Conservation (phyloP, 2,113 vertebrate genomes). For the Jacana jacana region DNA sequence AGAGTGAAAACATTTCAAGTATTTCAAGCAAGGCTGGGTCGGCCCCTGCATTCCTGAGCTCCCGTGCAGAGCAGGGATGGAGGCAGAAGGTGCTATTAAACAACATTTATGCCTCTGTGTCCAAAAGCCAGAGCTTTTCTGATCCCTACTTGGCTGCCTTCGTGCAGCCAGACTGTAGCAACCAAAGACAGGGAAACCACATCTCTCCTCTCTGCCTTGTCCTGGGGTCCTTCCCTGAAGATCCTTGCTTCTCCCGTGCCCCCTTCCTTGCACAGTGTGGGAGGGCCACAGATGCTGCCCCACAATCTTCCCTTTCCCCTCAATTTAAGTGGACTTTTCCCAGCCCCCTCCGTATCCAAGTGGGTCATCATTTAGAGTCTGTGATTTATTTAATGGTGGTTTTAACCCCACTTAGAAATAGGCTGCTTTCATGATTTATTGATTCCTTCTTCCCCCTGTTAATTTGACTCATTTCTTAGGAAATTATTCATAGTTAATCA, state of each 20-base stretch:
- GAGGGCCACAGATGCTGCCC: neutral
- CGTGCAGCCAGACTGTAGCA: neutral
- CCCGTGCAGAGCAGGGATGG: neutral
- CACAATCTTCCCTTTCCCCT: neutral
- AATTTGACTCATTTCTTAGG: conserved; percentile 80
- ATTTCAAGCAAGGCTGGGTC: neutral
- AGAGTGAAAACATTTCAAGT: conserved; percentile 13
- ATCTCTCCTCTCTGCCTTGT: neutral
- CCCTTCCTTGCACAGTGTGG: neutral
- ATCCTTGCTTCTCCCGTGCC: neutral
- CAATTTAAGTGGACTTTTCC: conserved; percentile 36
- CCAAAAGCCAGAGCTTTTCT: neutral
- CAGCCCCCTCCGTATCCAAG: neutral
- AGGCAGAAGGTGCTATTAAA: conserved; percentile 28
- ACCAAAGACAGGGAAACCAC: neutral
- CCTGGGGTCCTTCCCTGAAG: neutral
- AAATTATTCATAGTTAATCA: conserved; percentile 82
- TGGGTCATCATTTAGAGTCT: conserved; percentile 29
- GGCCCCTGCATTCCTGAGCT: conserved; percentile 5
- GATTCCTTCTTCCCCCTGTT: conserved; percentile 75
- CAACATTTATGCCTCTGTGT: neutral
- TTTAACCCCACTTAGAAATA: conserved; percentile 81
- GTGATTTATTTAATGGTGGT: conserved; percentile 76
- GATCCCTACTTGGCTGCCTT: neutral
- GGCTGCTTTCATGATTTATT: conserved; percentile 77